Conservation (phyloP, 2,113 vertebrate genomes). For the Ptilorrhoa leucosticta region DNA sequence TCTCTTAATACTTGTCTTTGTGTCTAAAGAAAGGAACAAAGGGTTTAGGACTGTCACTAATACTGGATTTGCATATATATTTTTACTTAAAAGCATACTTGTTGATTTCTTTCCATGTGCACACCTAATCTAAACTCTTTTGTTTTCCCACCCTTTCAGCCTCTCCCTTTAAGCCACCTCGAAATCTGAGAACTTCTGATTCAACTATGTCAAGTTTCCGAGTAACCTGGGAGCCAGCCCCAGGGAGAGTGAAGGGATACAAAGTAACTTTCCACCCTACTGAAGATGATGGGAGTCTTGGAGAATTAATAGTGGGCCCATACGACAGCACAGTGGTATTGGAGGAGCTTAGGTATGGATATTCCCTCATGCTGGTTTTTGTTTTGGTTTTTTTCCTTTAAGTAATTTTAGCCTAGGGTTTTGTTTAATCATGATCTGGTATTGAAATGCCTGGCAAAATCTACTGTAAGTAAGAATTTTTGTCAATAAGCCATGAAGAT, state of each 20-base stretch:
- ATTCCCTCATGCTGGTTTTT: background rate
- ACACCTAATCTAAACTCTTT: background rate
- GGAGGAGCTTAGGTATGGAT: constrained; percentile 90
- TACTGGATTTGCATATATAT: background rate
- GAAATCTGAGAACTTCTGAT: constrained; percentile 94
- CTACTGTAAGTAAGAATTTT: background rate
- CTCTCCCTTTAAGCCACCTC: constrained; percentile 88
- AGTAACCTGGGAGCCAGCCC: constrained; percentile 92
- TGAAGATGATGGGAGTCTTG: constrained; percentile 77
- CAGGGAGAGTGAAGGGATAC: constrained; percentile 87
- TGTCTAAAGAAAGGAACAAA: background rate
- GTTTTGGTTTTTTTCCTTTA: background rate
- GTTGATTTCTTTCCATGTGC: background rate
- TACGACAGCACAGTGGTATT: constrained; percentile 94
- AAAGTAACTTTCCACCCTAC: constrained; percentile 91
- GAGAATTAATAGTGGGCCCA: constrained; percentile 86
- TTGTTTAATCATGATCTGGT: background rate
- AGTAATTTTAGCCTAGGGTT: background rate
- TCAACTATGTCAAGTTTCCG: constrained; percentile 91
- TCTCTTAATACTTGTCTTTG: background rate
- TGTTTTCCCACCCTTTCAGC: constrained; percentile 73
- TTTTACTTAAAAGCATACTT: background rate
- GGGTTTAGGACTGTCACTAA: background rate
- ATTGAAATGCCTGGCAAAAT: background rate
- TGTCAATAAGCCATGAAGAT: background rate